A percentile compares a stretch with the other conserved stretches of the same genome.
Conservation (phyloP, 2,797 vertebrate species). For the Pseudotriccus pelzelni region DNA sequence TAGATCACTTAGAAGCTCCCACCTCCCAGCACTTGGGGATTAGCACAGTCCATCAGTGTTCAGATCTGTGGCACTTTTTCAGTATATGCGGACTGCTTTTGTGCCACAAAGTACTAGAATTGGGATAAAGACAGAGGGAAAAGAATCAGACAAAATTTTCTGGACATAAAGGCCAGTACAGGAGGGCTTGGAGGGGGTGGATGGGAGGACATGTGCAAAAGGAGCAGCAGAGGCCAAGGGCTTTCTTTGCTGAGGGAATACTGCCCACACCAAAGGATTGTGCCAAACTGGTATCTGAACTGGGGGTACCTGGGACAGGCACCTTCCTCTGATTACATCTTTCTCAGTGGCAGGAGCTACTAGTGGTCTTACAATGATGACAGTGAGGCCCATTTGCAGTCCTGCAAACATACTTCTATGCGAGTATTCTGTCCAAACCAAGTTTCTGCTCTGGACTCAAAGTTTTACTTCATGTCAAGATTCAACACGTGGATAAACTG, state of each 20-base stretch:
- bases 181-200: not conserved
- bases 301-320: not conserved
- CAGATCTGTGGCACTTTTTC: not conserved
- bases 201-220: not conserved
- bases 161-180: not conserved
- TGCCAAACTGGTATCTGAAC: not conserved
- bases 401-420: not conserved
- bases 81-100: fast-evolving
- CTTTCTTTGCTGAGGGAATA: not conserved
- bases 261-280: not conserved
- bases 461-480: not conserved
- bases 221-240: not conserved
- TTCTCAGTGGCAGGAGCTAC: fast-evolving
- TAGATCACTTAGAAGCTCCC: not conserved
- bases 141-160: not conserved
- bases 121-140: not conserved
- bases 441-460: not conserved
- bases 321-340: not conserved
- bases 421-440: not conserved
- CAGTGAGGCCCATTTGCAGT: not conserved
- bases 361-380: not conserved
- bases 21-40: not conserved
- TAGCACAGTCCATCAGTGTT: not conserved
- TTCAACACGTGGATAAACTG: not conserved
- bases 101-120: not conserved